phyloP scores from a whole-genome alignment of 2,113 vertebrate genomes.

The Colaptes auratus region DNA sequence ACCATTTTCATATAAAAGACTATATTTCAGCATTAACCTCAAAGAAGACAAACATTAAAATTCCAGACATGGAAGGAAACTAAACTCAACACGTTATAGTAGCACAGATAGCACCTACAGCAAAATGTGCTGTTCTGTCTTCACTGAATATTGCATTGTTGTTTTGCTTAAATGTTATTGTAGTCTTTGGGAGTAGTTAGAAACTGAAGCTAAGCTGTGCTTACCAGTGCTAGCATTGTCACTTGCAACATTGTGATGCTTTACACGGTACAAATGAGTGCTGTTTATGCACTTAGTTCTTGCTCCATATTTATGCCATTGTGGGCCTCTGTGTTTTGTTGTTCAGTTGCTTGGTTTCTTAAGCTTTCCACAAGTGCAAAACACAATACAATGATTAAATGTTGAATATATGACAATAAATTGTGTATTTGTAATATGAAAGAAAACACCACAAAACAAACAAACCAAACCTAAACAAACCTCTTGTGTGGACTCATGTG shows the following conservation, averaged over 20 bases:
- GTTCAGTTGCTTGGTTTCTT: neutral
- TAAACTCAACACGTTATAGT: neutral
- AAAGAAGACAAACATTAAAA: neutral
- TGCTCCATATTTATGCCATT: neutral
- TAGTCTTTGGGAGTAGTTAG: neutral
- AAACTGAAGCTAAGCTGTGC: neutral
- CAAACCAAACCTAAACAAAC: too few relatives aligned
- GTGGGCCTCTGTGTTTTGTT: neutral
- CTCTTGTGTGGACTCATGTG: neutral
- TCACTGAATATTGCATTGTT: neutral
- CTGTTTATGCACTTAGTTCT: neutral
- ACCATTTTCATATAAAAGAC: neutral
- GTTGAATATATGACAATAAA: neutral
- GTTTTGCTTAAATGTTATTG: neutral
- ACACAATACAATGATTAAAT: neutral
- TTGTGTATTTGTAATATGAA: neutral
- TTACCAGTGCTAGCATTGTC: neutral
- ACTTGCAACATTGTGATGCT: neutral
- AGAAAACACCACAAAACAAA: neutral
- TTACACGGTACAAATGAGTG: fast-evolving
- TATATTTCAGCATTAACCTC: neutral
- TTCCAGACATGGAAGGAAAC: neutral
- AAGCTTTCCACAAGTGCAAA: neutral
- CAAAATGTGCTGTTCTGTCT: neutral
- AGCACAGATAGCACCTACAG: neutral